Conservation (phyloP, 1,140 invertebrate species). For the Zaprionus camerounensis region DNA sequence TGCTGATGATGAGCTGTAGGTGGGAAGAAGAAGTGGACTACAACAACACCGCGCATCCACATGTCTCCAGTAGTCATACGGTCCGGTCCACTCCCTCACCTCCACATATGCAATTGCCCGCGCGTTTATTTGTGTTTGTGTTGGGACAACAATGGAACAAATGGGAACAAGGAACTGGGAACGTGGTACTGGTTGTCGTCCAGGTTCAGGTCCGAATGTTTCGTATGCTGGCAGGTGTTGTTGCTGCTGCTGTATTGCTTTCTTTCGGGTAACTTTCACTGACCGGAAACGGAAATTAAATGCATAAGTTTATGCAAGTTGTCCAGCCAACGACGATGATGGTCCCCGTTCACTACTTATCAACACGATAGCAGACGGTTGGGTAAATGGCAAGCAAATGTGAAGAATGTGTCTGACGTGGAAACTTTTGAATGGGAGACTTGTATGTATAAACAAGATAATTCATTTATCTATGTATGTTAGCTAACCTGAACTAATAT, state of each 20-base stretch:
- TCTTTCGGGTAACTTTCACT: conserved; percentile 70
- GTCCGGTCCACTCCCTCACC: not conserved
- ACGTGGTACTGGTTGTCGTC: conserved; percentile 20
- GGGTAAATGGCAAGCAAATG: conserved; percentile 10
- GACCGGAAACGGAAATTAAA: conserved; percentile 81
- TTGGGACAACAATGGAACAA: conserved; percentile 45
- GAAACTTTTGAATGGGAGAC: not conserved
- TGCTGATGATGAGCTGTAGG: conserved; percentile 43
- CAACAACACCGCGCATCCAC: conserved; percentile 12
- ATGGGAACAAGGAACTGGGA: not conserved
- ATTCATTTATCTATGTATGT: conserved; percentile 2
- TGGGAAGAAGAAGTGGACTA: conserved; percentile 11
- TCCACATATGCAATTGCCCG: conserved; percentile 51
- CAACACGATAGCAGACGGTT: conserved; percentile 37
- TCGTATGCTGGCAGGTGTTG: conserved; percentile 57
- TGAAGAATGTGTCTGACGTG: conserved; percentile 2
- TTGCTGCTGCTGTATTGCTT: conserved; percentile 48
- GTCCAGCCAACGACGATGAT: conserved; percentile 6
- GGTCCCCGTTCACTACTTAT: conserved; percentile 48
- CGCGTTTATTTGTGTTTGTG: conserved; percentile 73
- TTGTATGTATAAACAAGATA: not conserved
- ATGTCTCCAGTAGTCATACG: conserved; percentile 25
- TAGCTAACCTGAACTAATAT: not conserved
- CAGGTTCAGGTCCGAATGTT: conserved; percentile 17
- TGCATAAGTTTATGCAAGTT: conserved; percentile 71